Base-by-base conservation (phyloP, 2,888 invertebrate genomes). In the Alsophila aescularia region DNA sequence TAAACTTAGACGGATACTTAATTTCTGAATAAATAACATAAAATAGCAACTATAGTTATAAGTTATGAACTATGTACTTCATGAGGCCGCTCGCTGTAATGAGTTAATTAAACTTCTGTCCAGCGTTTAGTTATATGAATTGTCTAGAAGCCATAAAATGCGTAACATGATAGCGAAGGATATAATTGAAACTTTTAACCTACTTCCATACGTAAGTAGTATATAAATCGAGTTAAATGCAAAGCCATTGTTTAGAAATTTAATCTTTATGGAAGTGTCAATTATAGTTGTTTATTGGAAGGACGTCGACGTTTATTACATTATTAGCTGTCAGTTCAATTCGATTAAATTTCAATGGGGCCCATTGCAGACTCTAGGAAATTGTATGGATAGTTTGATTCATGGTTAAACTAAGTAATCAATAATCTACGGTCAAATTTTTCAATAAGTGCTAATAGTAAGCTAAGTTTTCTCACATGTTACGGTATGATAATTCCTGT, bases 71-170 rank as follows among this genome's bases (percentile, higher is more conserved):
- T 27, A 9, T 29, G 2, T 21, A 21, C 3, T 39, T 43, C 51
- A 44, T 27, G 39, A 45, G 14, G 29, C 21, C 16, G n/a, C 52
- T 47, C 16, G n/a, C 52, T 47, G 24, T 52, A 55, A 52, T 52
- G 27, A 35, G 56, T 42, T 39, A 39, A 49, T 53, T 43, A 56
- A 47, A 39, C 42, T 55, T 27, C 44, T 55, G 52, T 41, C 37
- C 29, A 21, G 36, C 36, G 13, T 35, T 29, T 36, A 32, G 35
- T 36, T 51, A 51, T 49, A 37, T 32, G 16, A 44, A 55, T 55
- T 8, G 37, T 32, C 42, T 5, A 31, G n/a, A 3, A 6, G 18
- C 31, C 13, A 44, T 52, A 24, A 32, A 43, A 15, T 8, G 16
- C 2, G 13, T 52, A 12, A n/a, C 34, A 44, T 21, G 36, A 51